Evolutionary conservation across 1,140 invertebrate species (phyloP).

Genomic region (Macrotrachela quadricornifera): DNA sequence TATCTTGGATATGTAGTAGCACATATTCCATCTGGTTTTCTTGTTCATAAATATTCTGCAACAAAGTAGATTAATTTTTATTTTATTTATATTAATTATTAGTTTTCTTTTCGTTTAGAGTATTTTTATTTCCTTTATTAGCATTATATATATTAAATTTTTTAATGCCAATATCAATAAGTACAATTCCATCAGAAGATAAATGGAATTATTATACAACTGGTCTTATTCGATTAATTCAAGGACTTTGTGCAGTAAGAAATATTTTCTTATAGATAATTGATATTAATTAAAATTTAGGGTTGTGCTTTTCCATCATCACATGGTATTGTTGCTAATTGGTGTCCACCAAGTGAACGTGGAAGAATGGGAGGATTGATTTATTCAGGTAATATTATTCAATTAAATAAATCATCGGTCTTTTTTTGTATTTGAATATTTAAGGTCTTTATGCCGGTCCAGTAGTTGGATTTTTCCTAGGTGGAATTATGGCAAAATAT

Average conservation of each 20-base stretch:
- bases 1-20: constrained; percentile 22
- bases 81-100: neutral
- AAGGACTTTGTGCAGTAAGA: neutral
- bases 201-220: neutral
- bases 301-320: neutral
- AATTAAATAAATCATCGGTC: neutral
- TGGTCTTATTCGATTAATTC: neutral
- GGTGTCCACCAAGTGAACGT: neutral
- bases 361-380: neutral
- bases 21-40: constrained; percentile 21
- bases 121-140: neutral
- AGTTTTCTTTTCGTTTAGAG: neutral
- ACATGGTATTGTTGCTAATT: neutral
- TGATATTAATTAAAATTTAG: neutral
- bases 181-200: neutral
- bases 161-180: neutral
- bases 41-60: constrained; percentile 11
- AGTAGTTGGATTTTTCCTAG: constrained; percentile 18
- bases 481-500: constrained; percentile 17
- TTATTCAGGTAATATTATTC: neutral
- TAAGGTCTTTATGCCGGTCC: constrained; percentile 22
- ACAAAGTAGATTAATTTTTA: neutral
- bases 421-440: neutral
- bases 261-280: neutral
- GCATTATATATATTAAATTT: neutral